These are phyloP conservation scores for Daktulosphaira vitifoliae DNA, from an alignment of 1,140 invertebrate genomes.

Conservation along the genomic window DNA sequence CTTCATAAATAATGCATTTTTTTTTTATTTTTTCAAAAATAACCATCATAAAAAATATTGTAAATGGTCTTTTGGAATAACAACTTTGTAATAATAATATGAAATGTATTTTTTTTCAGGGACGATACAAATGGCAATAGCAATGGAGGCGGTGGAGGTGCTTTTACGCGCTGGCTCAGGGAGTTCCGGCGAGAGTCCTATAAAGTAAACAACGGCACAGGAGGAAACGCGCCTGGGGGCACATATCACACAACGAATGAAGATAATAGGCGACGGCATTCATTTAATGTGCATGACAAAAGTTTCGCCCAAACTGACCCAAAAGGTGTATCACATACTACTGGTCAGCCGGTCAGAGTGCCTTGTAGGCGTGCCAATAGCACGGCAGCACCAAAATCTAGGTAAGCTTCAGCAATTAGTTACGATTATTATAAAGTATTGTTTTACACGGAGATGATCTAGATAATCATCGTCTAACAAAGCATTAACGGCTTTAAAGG, in stretches of 20 bases:
- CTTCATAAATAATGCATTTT: too few relatives aligned
- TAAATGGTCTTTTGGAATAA: too few relatives aligned
- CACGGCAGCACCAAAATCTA: constrained; percentile 2
- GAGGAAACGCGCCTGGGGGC: background rate
- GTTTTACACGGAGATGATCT: too few relatives aligned
- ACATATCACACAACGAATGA: constrained; percentile 17
- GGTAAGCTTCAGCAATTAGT: constrained; percentile 1
- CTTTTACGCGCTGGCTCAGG: constrained; percentile 11
- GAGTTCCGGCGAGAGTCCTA: constrained; percentile 21
- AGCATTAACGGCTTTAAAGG: background rate
- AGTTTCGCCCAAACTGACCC: background rate
- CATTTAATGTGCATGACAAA: constrained; percentile 23
- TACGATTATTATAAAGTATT: too few relatives aligned
- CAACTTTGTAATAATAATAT: too few relatives aligned
- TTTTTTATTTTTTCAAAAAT: too few relatives aligned
- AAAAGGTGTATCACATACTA: background rate
- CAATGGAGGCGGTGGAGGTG: background rate
- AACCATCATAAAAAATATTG: too few relatives aligned
- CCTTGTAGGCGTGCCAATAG: constrained; percentile 16
- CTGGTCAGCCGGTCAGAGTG: background rate
- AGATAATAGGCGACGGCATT: constrained; percentile 11
- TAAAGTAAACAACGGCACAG: background rate
- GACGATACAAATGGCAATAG: background rate
- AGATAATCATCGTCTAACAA: background rate
- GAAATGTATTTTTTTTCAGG: background rate